Base-by-base conservation (phyloP, 2,797 vertebrate species). In the Anomalospiza imberbis region DNA sequence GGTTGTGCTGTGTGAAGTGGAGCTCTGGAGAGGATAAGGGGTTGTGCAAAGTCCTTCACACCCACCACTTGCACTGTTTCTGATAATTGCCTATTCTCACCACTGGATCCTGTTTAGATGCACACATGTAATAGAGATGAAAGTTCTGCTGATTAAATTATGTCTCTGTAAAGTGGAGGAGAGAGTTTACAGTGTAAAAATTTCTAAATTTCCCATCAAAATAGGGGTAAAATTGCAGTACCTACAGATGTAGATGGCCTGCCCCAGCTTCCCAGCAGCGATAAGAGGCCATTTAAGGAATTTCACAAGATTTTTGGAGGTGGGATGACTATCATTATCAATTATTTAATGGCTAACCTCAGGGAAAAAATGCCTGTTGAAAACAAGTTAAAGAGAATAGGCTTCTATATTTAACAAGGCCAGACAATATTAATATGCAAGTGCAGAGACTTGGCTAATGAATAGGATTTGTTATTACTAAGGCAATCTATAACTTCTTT, bases 341-440 rank as follows among this genome's bases (percentile, higher is more conserved):
- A 65, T 65, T 81, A 72, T 94, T 94, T 78, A 3, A 14, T 68
- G 62, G 72, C 38, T 60, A 72, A 62, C 34, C 29, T 40, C 11
- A 68, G 73, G 61, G 60, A 6, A 12, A 78, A 95, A 72, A 48
- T 2, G 58, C 54, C 60, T 75, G 42, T 53, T 68, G 55, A 84
- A 95, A 89, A 93, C 1, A 1, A 55, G 45, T 86, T 68, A 65
- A 90, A 87, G 68, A 74, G 51, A 91, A 85, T 70, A 65, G 75
- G 10, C 38, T 79, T 95, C 88, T 93, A 44, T 92, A 83, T 95
- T 91, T 93, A 94, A 94, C 51, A 93, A 94, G 72, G 79, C 48
- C 76, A 84, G 74, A 61, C 12, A 89, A 60, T 90, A 76, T 95
- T 90, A 91, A 87, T 83, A 73, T 54, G 76, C 61, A 83, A 93